Evolutionary conservation across 2,797 vertebrate species (phyloP), one percentile per base, ranked within the genome.

Genomic region (Xenentodon cancila): DNA sequence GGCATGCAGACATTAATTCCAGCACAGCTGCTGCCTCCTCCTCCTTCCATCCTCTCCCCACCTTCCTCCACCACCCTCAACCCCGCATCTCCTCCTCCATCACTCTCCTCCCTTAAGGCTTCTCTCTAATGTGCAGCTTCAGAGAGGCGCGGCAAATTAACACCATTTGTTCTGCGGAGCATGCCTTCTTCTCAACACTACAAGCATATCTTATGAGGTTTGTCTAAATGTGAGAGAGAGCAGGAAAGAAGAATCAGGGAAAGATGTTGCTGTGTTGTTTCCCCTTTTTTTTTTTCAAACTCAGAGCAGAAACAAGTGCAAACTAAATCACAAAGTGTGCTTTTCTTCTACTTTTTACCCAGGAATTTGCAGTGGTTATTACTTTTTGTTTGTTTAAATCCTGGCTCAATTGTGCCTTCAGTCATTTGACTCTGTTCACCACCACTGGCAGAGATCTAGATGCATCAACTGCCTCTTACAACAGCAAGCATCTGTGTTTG

Each of bases 81-180:
- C 84, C 84, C 82, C 78, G 71, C 79, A 54, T 86, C 87, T 83
- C 83, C 82, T 84, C 80, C 81, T 78, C 85, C 84, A 80, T 84
- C 84, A 72, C 82, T 83, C 81, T 83, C 25, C 88, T 91, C 94
- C 95, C 95, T 89, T 88, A 94, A 94, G 95, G 95, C 94, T 90
- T 93, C 91, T 92, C 81, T 93, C 94, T 93, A 92, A 94, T 93
- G 92, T 93, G 91, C 93, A 86, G 95, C 94, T 95, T 95, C 89
- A 91, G 92, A 95, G 94, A 93, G 93, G 89, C 85, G 81, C 94
- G 90, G 94, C 94, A 95, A 94, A 96, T 95, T 94, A 96, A 95
- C 94, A 95, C 95, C 94, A 94, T 96, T 96, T 95, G 95, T 95
- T 96, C 94, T 95, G 92, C 91, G 78, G 94, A 95, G 94, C 92